A percentile compares a stretch with the other conserved stretches of the same genome.
Evolutionary conservation across 2,797 vertebrate species (phyloP).

Genomic region (Hippocampus kuda): DNA sequence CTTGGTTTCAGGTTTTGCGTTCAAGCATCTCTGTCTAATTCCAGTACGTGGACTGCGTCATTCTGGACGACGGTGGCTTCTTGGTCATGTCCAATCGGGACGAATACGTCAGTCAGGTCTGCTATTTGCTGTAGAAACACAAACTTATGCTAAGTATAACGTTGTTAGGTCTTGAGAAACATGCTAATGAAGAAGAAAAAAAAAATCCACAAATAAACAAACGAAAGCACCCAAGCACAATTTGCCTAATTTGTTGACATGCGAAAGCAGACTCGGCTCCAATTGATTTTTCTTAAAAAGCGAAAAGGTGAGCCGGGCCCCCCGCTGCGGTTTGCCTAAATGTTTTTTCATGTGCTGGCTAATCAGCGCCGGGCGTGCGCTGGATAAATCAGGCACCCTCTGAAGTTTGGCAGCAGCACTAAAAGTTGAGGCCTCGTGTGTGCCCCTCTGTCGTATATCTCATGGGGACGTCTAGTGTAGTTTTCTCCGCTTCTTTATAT

Average conservation of each 20-base stretch:
- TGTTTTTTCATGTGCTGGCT: conserved; percentile 58
- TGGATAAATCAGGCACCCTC: conserved; percentile 65
- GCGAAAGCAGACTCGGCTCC: conserved; percentile 7
- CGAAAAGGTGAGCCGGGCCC: conserved; percentile 32
- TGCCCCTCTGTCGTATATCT: conserved; percentile 65
- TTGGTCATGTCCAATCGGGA: conserved; percentile 91
- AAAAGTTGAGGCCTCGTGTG: conserved; percentile 50
- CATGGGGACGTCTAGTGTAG: conserved; percentile 47
- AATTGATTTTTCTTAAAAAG: conserved; percentile 9
- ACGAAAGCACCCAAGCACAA: background rate
- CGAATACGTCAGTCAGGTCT: conserved; percentile 77
- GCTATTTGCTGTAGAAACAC: conserved; percentile 3
- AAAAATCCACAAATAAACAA: conserved; percentile 3
- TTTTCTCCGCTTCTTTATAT: conserved; percentile 27
- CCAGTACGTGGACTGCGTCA: conserved; percentile 86
- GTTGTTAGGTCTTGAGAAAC: background rate
- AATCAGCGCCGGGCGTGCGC: conserved; percentile 57
- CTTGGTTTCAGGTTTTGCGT: background rate
- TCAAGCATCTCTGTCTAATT: conserved; percentile 19
- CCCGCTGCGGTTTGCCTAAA: conserved; percentile 53
- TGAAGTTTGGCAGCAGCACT: conserved; percentile 66
- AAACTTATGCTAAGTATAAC: background rate
- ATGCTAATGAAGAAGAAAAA: background rate
- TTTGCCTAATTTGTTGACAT: conserved; percentile 5
- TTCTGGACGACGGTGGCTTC: conserved; percentile 94